These are phyloP conservation scores for Clarias batrachus DNA, from an alignment of 2,113 vertebrate species.

Conservation along the genomic window DNA sequence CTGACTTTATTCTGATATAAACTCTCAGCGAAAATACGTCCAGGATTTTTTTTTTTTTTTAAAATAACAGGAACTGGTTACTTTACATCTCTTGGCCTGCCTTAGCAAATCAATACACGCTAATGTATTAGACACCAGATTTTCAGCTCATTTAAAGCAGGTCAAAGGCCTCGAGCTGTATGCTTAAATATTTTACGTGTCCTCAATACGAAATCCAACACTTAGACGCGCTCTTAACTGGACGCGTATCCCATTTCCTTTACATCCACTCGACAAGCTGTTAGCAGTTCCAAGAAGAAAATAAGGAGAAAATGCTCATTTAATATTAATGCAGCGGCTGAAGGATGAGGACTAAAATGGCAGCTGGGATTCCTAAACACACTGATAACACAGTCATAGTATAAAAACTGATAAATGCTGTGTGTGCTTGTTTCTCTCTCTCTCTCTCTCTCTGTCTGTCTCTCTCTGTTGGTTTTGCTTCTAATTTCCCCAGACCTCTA, in stretches of 20 bases:
- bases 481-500: not conserved
- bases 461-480: not conserved
- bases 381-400: not conserved
- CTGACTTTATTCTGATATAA: not conserved
- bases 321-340: not conserved
- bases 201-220: not conserved
- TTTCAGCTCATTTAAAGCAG: conserved; percentile 22
- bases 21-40: not conserved
- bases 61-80: not conserved
- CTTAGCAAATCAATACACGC: not conserved
- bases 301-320: not conserved
- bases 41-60: not conserved
- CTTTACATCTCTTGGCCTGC: not conserved
- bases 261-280: not conserved
- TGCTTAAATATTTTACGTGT: conserved; percentile 54
- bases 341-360: not conserved
- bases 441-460: not conserved
- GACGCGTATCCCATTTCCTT: not conserved
- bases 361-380: conserved; percentile 3
- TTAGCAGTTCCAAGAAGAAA: not conserved
- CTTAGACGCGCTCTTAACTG: conserved; percentile 7
- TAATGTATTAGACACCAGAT: conserved; percentile 32
- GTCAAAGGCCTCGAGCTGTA: conserved; percentile 30
- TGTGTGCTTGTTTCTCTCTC: not conserved
- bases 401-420: not conserved